phyloP scores from a whole-genome alignment of 2,888 invertebrate genomes.

The Xiphydria camelus region DNA sequence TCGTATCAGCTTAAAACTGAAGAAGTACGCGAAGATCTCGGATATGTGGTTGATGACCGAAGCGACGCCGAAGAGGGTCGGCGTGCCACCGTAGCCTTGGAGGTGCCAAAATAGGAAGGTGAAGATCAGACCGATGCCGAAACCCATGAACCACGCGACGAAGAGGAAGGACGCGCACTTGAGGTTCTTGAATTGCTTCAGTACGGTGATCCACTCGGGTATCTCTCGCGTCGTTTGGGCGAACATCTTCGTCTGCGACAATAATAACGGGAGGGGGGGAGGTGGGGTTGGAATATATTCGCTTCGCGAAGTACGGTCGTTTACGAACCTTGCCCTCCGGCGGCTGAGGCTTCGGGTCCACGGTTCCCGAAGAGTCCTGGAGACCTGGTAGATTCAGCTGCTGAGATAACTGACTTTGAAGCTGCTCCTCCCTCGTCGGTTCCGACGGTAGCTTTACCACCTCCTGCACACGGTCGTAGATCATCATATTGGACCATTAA shows the following conservation, averaged over 20 bases:
- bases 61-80: slow-evolving; percentile 96
- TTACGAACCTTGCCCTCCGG: slow-evolving; percentile 60
- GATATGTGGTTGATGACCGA: slow-evolving; percentile 99
- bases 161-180: slow-evolving; percentile 92
- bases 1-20: slow-evolving; percentile 92
- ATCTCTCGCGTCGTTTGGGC: slow-evolving; percentile 88
- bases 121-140: slow-evolving; percentile 97
- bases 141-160: slow-evolving; percentile 99
- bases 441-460: slow-evolving; percentile 55
- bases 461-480: slow-evolving; percentile 35
- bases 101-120: slow-evolving; percentile 99
- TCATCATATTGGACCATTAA: no score
- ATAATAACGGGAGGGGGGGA: slow-evolving; percentile 9
- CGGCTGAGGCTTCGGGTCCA: slow-evolving; percentile 49
- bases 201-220: slow-evolving; percentile 92
- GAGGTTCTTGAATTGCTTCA: slow-evolving; percentile 85
- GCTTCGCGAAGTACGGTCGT: slow-evolving; percentile 10
- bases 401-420: slow-evolving; percentile 82
- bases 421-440: slow-evolving; percentile 71
- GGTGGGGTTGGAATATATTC: slow-evolving; percentile 23
- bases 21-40: slow-evolving; percentile 98
- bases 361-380: slow-evolving; percentile 65
- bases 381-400: slow-evolving; percentile 81
- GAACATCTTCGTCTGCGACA: slow-evolving; percentile 80
- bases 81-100: slow-evolving; percentile 93